phyloP scores from a whole-genome alignment of 1,140 invertebrate species.

The Trichonephila clavata region DNA sequence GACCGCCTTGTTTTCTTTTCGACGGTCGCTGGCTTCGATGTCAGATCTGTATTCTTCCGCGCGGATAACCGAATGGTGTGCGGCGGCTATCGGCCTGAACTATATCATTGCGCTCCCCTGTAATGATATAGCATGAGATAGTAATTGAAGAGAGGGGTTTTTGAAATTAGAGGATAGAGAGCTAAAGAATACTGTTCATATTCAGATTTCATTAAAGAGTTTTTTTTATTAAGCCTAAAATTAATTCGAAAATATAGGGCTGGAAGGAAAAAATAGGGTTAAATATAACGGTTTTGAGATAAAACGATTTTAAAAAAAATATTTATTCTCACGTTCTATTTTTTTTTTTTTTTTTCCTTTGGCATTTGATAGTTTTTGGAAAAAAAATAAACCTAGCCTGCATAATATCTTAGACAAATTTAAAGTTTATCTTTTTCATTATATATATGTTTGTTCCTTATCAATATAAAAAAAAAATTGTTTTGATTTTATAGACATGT shows the following conservation, averaged over 20 bases:
- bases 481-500: too few relatives aligned
- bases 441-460: too few relatives aligned
- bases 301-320: too few relatives aligned
- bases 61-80: neutral
- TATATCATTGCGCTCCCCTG: conserved; percentile 36
- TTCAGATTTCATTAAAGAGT: neutral
- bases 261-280: neutral
- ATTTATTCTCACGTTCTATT: too few relatives aligned
- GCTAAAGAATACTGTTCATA: neutral
- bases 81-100: neutral
- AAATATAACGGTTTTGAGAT: neutral
- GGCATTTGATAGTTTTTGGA: too few relatives aligned
- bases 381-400: too few relatives aligned
- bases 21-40: conserved; percentile 15
- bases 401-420: too few relatives aligned
- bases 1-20: conserved; percentile 64
- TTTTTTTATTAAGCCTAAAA: neutral
- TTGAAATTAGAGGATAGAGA: neutral
- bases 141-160: conserved; percentile 39
- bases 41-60: conserved; percentile 60
- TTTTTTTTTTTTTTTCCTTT: too few relatives aligned
- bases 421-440: too few relatives aligned
- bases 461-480: too few relatives aligned
- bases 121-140: neutral
- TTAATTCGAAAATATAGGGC: neutral